These are phyloP conservation scores for Dysidea cf. avara DNA, from an alignment of 37 sponge, comb jelly and placozoan genomes.

Conservation along the genomic window DNA sequence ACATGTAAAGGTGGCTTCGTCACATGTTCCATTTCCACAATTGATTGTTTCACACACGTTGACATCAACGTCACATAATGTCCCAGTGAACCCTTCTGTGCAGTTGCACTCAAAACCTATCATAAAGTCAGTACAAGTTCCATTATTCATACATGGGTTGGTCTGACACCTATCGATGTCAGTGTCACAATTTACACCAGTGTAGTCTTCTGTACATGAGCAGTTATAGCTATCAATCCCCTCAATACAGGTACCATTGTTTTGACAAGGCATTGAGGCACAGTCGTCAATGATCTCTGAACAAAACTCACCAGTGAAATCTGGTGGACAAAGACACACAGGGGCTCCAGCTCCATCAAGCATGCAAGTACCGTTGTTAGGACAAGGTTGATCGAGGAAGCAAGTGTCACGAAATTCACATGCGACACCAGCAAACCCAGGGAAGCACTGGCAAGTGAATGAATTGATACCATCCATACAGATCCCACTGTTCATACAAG, in stretches of 20 bases:
- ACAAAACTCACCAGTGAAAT: slow-evolving; percentile 45
- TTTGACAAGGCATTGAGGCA: too few species aligned
- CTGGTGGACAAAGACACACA: slow-evolving; percentile 36
- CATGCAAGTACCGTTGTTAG: slow-evolving; percentile 56
- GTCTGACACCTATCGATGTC: slow-evolving; percentile 8
- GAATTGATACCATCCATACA: slow-evolving; percentile 35
- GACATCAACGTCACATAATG: slow-evolving; percentile 17
- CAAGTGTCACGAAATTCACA: slow-evolving; percentile 72
- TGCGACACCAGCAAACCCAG: slow-evolving; percentile 43
- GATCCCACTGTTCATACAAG: slow-evolving; percentile 56
- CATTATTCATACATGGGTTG: too few species aligned
- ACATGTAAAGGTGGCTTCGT: slow-evolving; percentile 36
- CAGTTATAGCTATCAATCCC: too few species aligned
- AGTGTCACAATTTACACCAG: slow-evolving; percentile 22
- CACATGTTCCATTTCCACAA: slow-evolving; percentile 13
- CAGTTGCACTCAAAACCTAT: slow-evolving; percentile 6
- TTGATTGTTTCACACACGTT: slow-evolving; percentile 14
- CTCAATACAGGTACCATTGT: too few species aligned
- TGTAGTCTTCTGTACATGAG: too few species aligned
- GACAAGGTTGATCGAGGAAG: slow-evolving; percentile 25
- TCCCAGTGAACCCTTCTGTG: slow-evolving; percentile 2
- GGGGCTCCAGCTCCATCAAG: slow-evolving; percentile 35
- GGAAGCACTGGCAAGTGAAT: slow-evolving; percentile 44
- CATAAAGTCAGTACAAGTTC: too few species aligned
- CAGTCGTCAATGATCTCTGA: too few species aligned